Conservation (phyloP, 2,113 vertebrate species). For the Paraplagusia blochii region DNA sequence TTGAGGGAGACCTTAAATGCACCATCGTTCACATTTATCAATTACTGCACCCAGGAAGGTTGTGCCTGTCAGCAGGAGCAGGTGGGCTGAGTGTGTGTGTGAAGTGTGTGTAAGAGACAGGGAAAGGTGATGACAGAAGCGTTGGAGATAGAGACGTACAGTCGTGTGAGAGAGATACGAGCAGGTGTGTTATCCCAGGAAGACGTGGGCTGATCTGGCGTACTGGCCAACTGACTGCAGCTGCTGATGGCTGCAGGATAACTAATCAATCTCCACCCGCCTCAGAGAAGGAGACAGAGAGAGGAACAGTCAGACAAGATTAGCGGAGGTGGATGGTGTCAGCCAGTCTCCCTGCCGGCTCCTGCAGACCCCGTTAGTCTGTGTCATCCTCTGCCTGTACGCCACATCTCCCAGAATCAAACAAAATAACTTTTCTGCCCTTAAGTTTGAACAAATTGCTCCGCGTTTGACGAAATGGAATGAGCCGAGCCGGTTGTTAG, state of each 20-base stretch:
- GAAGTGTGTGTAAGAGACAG: slow-evolving; percentile 31
- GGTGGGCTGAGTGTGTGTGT: slow-evolving; percentile 31
- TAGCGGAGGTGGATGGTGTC: slow-evolving; percentile 42
- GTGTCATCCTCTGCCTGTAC: slow-evolving; percentile 3
- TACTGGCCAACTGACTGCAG: slow-evolving; percentile 22
- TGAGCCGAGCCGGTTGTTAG: not conserved
- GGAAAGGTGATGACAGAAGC: slow-evolving; percentile 44
- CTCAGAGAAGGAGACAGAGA: slow-evolving; percentile 15
- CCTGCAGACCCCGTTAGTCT: slow-evolving; percentile 30
- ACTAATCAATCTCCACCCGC: slow-evolving; percentile 66
- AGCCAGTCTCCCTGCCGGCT: slow-evolving; percentile 17
- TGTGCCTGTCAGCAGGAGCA: slow-evolving; percentile 55
- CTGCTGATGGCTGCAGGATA: slow-evolving; percentile 53
- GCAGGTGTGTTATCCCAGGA: slow-evolving; percentile 47
- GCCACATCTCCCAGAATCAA: not conserved
- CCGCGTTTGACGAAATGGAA: slow-evolving; percentile 5
- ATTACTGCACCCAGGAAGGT: slow-evolving; percentile 53
- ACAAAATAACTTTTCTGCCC: not conserved
- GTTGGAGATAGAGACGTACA: slow-evolving; percentile 50
- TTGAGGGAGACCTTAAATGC: slow-evolving; percentile 54
- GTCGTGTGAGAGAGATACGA: slow-evolving; percentile 47
- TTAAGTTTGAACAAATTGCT: slow-evolving; percentile 6
- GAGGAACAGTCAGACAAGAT: slow-evolving; percentile 44
- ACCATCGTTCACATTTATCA: slow-evolving; percentile 62
- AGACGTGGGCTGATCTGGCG: not conserved